Conservation (phyloP, 1,140 invertebrate species). For the Conus ventricosus region DNA sequence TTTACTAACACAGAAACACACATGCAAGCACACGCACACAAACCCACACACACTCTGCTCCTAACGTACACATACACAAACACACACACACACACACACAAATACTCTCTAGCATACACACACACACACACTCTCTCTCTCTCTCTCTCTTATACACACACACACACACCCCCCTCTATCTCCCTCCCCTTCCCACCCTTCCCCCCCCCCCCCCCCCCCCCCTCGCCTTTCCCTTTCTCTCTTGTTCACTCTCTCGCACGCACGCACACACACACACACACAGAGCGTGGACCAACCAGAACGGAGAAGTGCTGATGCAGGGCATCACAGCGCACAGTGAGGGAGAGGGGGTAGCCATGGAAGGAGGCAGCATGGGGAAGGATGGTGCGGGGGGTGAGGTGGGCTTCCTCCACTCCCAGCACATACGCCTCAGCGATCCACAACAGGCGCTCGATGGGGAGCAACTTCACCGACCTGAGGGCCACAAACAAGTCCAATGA, state of each 20-base stretch:
- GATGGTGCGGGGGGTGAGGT: constrained; percentile 74
- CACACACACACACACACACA: no score
- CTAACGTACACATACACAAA: no score
- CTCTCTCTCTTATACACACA: no score
- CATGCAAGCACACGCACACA: no score
- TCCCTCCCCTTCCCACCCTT: no score
- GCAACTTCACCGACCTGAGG: constrained; percentile 69
- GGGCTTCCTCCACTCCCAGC: constrained; percentile 76
- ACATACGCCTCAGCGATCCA: constrained; percentile 77
- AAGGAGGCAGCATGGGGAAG: constrained; percentile 78
- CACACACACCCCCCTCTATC: no score
- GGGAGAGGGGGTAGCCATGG: constrained; percentile 75
- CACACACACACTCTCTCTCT: no score
- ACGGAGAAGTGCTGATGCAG: constrained; percentile 74
- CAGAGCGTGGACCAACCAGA: constrained; percentile 59
- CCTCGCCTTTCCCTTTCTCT: no score
- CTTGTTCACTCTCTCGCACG: background rate
- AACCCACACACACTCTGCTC: no score
- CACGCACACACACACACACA: background rate
- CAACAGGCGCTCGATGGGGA: constrained; percentile 76
- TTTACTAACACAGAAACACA: no score
- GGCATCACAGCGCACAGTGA: constrained; percentile 74
- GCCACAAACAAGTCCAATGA: background rate
- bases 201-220: no score
- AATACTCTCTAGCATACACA: no score